Evolutionary conservation across 2,888 invertebrate species (phyloP), one percentile per base, ranked within the genome.

Genomic region (Morpho achilles): DNA sequence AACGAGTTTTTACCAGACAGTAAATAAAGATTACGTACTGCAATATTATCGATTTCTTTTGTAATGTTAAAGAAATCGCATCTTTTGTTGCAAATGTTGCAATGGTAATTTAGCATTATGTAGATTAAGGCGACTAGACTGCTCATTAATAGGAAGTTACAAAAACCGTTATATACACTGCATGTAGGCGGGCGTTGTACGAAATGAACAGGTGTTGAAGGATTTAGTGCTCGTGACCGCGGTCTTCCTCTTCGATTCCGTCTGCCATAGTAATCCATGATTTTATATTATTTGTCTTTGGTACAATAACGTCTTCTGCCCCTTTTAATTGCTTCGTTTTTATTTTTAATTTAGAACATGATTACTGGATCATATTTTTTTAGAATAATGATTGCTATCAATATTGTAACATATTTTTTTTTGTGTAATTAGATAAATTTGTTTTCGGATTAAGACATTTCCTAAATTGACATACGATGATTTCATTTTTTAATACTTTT

Each of bases 61-160:
- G 79, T 74, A 16, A 89, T 71, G 46, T 69, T 73, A 7, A 68
- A 70, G 7, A 82, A 52, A 52, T 83, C 72, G 59, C 66, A 74
- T 63, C 74, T 81, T 1, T 73, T 62, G 9, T 52, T 69, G 59
- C 84, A 86, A 39, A 71, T 69, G 23, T 50, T 72, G 58, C 80
- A 84, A 46, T 87, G 84, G 54, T 79, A 74, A 10, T 86, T 80
- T 39, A 87, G 61, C 75, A 84, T 79, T 39, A 84, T 41, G 61
- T 81, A 86, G 3, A 84, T 73, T 0, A 84, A 58, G 1, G 71
- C 75, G 43, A 85, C 65, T 0, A 88, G 64, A 62, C 75, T 74
- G 1, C 72, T 66, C 65, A 85, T 58, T 41, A 86, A 72, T 5
- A 87, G 51, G 10, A 80, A 71, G 58, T 70, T 80, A 61, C 71